Conservation (phyloP, 1,140 invertebrate genomes). For the Pentalonia nigronervosa region DNA sequence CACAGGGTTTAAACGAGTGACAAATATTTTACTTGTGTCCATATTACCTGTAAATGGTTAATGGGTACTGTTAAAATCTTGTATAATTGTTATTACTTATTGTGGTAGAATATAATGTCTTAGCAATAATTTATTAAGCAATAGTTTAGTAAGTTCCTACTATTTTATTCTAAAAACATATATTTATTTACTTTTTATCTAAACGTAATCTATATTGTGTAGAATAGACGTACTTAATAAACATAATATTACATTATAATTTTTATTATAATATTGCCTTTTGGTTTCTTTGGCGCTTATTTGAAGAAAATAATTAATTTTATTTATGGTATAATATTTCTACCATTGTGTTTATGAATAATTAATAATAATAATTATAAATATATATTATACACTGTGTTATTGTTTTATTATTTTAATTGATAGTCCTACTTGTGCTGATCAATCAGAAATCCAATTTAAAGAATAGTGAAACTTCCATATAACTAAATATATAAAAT, state of each 20-base stretch:
- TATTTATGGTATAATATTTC: conserved; percentile 20
- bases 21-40: background rate
- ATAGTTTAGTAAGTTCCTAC: conserved; percentile 56
- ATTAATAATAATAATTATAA: conserved; percentile 17
- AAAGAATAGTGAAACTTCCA: background rate
- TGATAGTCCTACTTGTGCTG: background rate
- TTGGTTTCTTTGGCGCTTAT: conserved; percentile 1
- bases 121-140: conserved; percentile 54
- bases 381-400: background rate
- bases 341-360: conserved; percentile 23
- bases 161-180: conserved; percentile 47
- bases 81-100: background rate
- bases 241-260: conserved; percentile 9
- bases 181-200: conserved; percentile 49
- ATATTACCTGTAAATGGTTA: background rate
- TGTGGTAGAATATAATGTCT: background rate
- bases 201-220: conserved; percentile 39
- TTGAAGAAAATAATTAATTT: background rate
- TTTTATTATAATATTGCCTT: background rate
- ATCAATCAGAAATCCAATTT: background rate
- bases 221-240: conserved; percentile 47
- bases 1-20: conserved; percentile 40
- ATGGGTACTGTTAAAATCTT: conserved; percentile 10
- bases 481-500: no score
- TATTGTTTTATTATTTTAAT: background rate